Evolutionary conservation across 1,140 invertebrate genomes (phyloP), one percentile per base, ranked within the genome.

Genomic region (Leptestheria dahalacensis): DNA sequence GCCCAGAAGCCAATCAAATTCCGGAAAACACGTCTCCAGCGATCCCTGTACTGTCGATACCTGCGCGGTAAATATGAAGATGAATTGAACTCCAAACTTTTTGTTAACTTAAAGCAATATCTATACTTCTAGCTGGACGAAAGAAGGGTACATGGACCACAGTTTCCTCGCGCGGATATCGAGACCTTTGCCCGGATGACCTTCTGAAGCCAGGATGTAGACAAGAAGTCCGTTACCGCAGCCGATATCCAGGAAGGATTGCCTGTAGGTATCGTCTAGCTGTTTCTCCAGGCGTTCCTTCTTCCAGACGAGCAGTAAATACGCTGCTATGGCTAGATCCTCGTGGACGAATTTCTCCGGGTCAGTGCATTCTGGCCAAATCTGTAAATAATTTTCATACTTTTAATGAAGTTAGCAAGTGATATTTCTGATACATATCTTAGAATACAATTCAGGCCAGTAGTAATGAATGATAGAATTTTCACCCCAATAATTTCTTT

Each of bases 191-290:
- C 95, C 96, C n/a, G 67, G 68, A 71, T 84, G 81, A 41, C 91
- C 91, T 77, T 97, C 91, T 63, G 78, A 77, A 33, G 78, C 80
- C 10, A 97, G 74, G 61, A 97, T 84, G 73, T 92, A 82, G 11
- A 95, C 91, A 2, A 99, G 74, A 12, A 99, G 74, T 21, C 96
- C 95, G 77, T 98, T 98, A 0, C 95, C 94, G 78, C 94, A 99
- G 1, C 94, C 94, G 26, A 97, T 74, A 74, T 98, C 94, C 1
- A 94, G 79, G 78, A 97, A 97, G 1, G 75, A 80, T 66, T 86
- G 82, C 61, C 74, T 70, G 47, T 64, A 52, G 26, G 23, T 53
- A 9, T 65, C 23, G 18, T 64, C 64, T 46, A 64, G 65, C 25
- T 62, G 59, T 52, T 65, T 55, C 41, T 70, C 62, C 23, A 65